These are phyloP conservation scores for Myiotriccus ornatus DNA, from an alignment of 2,797 vertebrate genomes.

Conservation along the genomic window DNA sequence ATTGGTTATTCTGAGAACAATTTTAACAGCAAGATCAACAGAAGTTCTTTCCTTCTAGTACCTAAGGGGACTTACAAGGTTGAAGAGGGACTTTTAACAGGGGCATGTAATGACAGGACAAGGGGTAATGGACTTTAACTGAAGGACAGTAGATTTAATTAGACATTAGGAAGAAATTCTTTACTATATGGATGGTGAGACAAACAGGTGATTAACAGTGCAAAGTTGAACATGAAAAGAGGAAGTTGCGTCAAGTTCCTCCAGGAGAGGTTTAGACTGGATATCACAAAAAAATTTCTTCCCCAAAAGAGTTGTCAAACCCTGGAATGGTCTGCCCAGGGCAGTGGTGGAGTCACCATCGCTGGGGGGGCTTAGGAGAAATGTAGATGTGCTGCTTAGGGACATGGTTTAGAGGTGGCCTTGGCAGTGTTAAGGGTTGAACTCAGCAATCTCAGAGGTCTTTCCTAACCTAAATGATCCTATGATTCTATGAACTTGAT, in stretches of 20 bases:
- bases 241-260: background rate
- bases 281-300: background rate
- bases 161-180: background rate
- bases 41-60: background rate
- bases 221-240: accelerated
- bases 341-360: background rate
- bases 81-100: background rate
- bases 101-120: accelerated
- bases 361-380: background rate
- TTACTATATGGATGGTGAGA: accelerated
- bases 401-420: background rate
- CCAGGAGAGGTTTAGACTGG: too few species aligned
- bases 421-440: background rate
- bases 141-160: background rate
- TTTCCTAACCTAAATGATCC: background rate
- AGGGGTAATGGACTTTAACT: background rate
- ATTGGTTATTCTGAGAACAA: background rate
- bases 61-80: background rate
- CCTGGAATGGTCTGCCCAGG: background rate
- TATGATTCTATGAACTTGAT: background rate
- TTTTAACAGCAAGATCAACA: background rate
- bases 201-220: background rate
- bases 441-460: background rate
- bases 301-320: background rate
- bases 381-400: background rate